phyloP scores from a whole-genome alignment of 2,113 vertebrate species.

The Phalacrocorax brasilianus region DNA sequence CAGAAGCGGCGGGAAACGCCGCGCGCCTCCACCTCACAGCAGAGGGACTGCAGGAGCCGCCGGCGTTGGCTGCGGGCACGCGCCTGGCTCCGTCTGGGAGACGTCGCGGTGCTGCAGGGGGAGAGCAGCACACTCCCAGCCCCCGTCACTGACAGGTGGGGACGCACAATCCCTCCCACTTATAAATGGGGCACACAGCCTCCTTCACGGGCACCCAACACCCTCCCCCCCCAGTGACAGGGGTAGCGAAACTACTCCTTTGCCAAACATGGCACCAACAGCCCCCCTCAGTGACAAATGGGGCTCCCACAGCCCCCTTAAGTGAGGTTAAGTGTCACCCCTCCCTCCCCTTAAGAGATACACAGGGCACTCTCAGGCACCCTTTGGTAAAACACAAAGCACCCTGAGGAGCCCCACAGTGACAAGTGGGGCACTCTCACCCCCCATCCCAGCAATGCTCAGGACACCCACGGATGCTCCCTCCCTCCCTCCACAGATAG shows the following conservation, averaged over 20 bases:
- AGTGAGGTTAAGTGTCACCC: not conserved
- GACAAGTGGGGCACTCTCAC: not conserved
- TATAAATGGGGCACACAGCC: not conserved
- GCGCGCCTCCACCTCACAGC: not conserved
- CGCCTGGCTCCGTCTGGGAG: not conserved
- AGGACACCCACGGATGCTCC: not conserved
- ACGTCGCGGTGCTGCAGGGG: no score
- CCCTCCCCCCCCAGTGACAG: no score
- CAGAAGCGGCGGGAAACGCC: not conserved
- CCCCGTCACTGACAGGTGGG: no score
- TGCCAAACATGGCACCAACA: not conserved
- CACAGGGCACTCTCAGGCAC: not conserved
- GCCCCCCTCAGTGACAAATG: no score
- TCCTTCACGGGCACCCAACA: not conserved
- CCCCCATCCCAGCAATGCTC: not conserved
- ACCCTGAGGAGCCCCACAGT: not conserved
- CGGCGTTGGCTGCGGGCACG: no score
- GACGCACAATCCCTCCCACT: no score
- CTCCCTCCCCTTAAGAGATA: not conserved
- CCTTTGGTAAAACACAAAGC: not conserved
- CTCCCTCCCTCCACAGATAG: not conserved
- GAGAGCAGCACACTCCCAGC: accelerated
- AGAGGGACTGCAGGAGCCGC: not conserved
- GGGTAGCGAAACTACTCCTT: not conserved
- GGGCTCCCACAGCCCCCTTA: not conserved